Evolutionary conservation across 1,140 invertebrate genomes (phyloP).

Genomic region (Lepidotrigona ventralis): DNA sequence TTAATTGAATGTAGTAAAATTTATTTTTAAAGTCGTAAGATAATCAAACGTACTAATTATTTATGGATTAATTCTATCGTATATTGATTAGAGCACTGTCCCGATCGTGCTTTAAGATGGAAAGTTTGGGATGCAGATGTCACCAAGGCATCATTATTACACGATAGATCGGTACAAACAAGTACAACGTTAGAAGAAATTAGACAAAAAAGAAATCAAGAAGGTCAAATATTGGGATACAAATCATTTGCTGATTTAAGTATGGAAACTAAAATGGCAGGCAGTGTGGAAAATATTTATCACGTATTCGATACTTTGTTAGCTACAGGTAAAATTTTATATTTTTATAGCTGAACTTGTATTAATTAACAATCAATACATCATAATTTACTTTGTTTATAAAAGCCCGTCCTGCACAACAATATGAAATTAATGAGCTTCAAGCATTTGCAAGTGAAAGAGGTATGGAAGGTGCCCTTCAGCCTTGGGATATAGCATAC

Average conservation of each 20-base stretch:
- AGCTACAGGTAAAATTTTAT: conserved; percentile 79
- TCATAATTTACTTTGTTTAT: conserved; percentile 57
- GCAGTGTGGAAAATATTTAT: conserved; percentile 88
- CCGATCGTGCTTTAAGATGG: conserved; percentile 87
- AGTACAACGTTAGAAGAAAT: conserved; percentile 90
- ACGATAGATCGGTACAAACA: conserved; percentile 85
- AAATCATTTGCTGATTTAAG: conserved; percentile 90
- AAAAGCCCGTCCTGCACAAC: conserved; percentile 85
- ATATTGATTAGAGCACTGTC: conserved; percentile 86
- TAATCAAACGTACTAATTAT: background rate
- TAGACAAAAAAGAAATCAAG: conserved; percentile 83
- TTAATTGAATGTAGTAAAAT: background rate
- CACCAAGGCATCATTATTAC: conserved; percentile 84
- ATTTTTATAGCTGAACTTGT: conserved; percentile 10
- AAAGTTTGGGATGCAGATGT: conserved; percentile 91
- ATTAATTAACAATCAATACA: conserved; percentile 11
- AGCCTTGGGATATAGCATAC: conserved; percentile 93
- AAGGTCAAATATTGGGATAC: conserved; percentile 90
- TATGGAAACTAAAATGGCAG: conserved; percentile 97
- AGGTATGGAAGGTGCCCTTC: conserved; percentile 86
- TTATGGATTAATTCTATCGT: conserved; percentile 20
- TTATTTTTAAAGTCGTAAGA: background rate
- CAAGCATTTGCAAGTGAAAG: conserved; percentile 87
- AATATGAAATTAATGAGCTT: conserved; percentile 87
- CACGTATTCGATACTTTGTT: conserved; percentile 86